Conservation (phyloP, 2,797 vertebrate species). For the Enteromius treurensis region DNA sequence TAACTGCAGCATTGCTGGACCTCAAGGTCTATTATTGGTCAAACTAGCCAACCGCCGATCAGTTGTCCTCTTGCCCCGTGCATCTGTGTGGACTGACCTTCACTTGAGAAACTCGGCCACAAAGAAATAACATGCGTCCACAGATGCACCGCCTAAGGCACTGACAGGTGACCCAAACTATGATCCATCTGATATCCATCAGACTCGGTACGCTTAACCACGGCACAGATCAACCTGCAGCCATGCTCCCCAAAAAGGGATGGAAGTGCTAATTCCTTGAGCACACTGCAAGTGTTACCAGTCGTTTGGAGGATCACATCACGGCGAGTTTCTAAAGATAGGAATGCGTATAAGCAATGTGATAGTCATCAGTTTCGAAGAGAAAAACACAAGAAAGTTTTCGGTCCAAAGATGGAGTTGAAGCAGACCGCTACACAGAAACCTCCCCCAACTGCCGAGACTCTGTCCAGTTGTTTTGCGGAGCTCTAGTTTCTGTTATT, state of each 20-base stretch:
- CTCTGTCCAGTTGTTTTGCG: conserved; percentile 19
- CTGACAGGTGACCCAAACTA: conserved; percentile 60
- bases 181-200: conserved; percentile 61
- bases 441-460: conserved; percentile 19
- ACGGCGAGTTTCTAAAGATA: conserved; percentile 30
- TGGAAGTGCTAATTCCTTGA: conserved; percentile 30
- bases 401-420: conserved; percentile 26
- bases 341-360: conserved; percentile 21
- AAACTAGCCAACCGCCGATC: conserved; percentile 18
- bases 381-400: conserved; percentile 7
- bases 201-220: conserved; percentile 15
- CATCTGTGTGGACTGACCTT: conserved; percentile 26
- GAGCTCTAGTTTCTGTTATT: conserved; percentile 39
- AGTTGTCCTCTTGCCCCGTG: conserved; percentile 28
- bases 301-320: conserved; percentile 4
- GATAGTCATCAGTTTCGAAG: conserved; percentile 14
- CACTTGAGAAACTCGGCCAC: conserved; percentile 7
- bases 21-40: conserved; percentile 13
- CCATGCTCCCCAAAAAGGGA: conserved; percentile 10
- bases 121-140: conserved; percentile 21
- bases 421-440: background rate
- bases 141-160: conserved; percentile 27
- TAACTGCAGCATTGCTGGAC: conserved; percentile 35
- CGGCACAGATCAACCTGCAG: conserved; percentile 36
- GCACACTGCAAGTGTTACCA: conserved; percentile 18